Percentiles rank a stretch among this genome's conserved stretches.
Conservation (phyloP, 2,888 invertebrate species). For the Lasioglossum calceatum region DNA sequence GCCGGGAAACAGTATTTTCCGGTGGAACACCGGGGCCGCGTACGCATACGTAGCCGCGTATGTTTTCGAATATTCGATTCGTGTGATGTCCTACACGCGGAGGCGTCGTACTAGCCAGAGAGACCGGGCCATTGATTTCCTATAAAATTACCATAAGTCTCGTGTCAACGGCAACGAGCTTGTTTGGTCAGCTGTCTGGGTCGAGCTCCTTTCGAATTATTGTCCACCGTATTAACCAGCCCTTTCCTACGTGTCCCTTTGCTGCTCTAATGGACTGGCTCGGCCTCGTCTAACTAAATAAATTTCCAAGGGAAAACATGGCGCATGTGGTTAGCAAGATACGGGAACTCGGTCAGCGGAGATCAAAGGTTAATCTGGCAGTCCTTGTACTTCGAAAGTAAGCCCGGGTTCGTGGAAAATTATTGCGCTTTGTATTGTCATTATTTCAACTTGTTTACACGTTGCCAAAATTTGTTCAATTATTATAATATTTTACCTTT, state of each 20-base stretch:
- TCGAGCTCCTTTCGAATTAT: conserved; percentile 32
- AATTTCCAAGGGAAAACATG: not conserved
- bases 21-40: conserved; percentile 37
- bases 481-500: not conserved
- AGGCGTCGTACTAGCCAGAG: not conserved
- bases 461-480: not conserved
- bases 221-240: conserved; percentile 31
- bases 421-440: not conserved
- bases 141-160: conserved; percentile 77
- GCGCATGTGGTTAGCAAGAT: not conserved
- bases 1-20: conserved; percentile 51
- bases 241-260: not conserved
- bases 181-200: conserved; percentile 65
- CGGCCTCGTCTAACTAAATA: not conserved
- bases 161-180: conserved; percentile 60
- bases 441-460: not conserved
- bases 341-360: not conserved
- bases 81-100: conserved; percentile 11
- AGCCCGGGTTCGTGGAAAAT: not conserved
- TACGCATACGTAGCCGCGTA: conserved; percentile 29
- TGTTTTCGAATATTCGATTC: conserved; percentile 66
- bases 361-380: not conserved
- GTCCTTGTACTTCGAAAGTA: not conserved
- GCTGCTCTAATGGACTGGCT: conserved; percentile 8
- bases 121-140: conserved; percentile 74